Evolutionary conservation across 1,140 invertebrate genomes (phyloP), one percentile per base, ranked within the genome.

Genomic region (Ceratina japonica): DNA sequence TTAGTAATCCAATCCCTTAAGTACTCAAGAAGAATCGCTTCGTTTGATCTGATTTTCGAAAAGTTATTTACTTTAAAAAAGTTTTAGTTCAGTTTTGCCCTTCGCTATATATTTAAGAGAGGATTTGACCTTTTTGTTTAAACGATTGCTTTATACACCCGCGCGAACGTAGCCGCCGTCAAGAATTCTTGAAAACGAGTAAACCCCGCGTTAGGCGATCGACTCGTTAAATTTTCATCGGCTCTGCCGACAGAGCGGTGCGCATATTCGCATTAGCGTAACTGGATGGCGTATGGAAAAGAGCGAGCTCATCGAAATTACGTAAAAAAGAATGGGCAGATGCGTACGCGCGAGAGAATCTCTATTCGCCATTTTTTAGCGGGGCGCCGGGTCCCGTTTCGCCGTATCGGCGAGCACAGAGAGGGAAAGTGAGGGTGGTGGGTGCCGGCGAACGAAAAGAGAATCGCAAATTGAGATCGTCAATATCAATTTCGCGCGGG

Each of bases 401-500:
- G 56, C 31, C 20, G 3, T 10, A 15, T 10, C 16, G 3, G 27
- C 27, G 27, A 31, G 27, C 24, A 15, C 69, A 59, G 20, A 59
- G n/a, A 16, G 24, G 1, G 52, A 31, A 44, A n/a, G 44, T 15
- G 13, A 56, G 44, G 20, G 24, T 1, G 15, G 54, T n/a, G 18
- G 16, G 54, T n/a, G 18, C 16, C 20, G 10, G 20, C 52, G 52
- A 83, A 77, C 27, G 27, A 31, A 31, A 31, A 83, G 82, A 78
- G 80, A 85, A 83, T 87, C 73, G 76, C 80, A 75, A 81, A 84
- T 79, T 83, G 80, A 78, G 83, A 82, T 84, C 84, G 84, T 83
- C 82, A 83, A 83, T 83, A 83, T 83, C 82, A 83, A 83, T 83
- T 78, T 65, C 75, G 80, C 44, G 56, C 62, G 61, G 75, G 71